Evolutionary conservation across 2,113 vertebrate species (phyloP).

Genomic region (Thunnus thynnus): DNA sequence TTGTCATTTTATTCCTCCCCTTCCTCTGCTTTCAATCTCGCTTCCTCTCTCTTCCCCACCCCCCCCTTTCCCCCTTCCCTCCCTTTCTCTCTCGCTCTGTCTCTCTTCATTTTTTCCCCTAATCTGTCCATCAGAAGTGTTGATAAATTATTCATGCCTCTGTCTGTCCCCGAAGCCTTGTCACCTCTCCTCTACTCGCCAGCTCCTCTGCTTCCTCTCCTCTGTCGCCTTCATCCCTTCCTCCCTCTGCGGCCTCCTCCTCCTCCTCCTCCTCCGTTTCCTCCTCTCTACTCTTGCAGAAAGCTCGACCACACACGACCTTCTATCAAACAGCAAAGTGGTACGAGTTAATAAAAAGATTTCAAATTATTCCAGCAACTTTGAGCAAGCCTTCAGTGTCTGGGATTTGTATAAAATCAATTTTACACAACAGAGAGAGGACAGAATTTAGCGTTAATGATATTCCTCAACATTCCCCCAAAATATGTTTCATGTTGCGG

Average conservation of each 20-base stretch:
- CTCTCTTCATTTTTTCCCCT: constrained; percentile 80
- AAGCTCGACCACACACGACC: constrained; percentile 69
- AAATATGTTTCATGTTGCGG: background rate
- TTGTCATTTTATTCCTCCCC: constrained; percentile 82
- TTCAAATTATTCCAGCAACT: constrained; percentile 4
- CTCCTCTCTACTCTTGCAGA: constrained; percentile 50
- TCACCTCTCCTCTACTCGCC: constrained; percentile 77
- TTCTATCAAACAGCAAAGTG: constrained; percentile 20
- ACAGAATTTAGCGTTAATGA: background rate
- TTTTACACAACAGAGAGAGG: background rate
- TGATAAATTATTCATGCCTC: constrained; percentile 83
- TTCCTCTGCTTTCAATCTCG: constrained; percentile 78
- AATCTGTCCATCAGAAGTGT: constrained; percentile 85
- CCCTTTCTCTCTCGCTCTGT: constrained; percentile 53
- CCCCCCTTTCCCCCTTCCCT: background rate
- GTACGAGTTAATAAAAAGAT: constrained; percentile 33
- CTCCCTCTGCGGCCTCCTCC: constrained; percentile 29
- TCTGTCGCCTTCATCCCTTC: constrained; percentile 60
- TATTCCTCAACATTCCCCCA: background rate
- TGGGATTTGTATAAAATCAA: background rate
- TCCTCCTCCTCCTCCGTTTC: constrained; percentile 3
- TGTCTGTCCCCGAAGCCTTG: constrained; percentile 81
- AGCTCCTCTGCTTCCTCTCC: constrained; percentile 70
- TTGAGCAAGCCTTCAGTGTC: background rate
- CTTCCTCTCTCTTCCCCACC: constrained; percentile 60